A percentile compares a stretch with the other conserved stretches of the same genome.
Evolutionary conservation across 2,888 invertebrate species (phyloP).

Genomic region (Agriotes lineatus): DNA sequence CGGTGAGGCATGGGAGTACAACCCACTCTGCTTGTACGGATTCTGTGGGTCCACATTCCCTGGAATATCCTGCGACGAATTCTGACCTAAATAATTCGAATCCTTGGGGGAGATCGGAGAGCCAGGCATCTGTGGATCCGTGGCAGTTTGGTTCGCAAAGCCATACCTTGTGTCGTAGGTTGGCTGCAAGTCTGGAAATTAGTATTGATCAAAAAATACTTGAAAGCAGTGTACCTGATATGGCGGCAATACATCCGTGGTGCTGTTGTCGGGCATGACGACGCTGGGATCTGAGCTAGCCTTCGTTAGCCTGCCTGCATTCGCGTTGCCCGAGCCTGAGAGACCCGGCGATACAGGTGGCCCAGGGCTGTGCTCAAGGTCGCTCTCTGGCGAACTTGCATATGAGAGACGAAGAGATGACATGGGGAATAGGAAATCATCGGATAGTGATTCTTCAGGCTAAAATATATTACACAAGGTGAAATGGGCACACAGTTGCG

Average conservation of each 20-base stretch:
- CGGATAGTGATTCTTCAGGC: constrained; percentile 97
- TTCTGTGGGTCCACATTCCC: constrained; percentile 54
- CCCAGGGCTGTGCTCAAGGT: constrained; percentile 88
- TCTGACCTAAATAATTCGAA: constrained; percentile 52
- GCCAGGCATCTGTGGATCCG: constrained; percentile 52
- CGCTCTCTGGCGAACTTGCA: constrained; percentile 96
- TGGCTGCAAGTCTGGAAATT: too few relatives aligned
- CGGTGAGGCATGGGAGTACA: constrained; percentile 47
- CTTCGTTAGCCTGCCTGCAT: constrained; percentile 71
- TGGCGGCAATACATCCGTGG: constrained; percentile 84
- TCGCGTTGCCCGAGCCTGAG: constrained; percentile 70
- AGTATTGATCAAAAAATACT: too few relatives aligned
- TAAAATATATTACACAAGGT: constrained; percentile 66
- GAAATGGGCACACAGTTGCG: constrained; percentile 18
- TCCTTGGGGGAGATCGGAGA: constrained; percentile 47
- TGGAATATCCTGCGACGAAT: constrained; percentile 57
- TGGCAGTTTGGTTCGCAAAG: constrained; percentile 54
- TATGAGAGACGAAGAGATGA: constrained; percentile 94
- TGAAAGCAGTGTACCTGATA: constrained; percentile 77
- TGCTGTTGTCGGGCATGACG: constrained; percentile 88
- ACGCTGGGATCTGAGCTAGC: constrained; percentile 96
- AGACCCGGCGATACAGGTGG: constrained; percentile 71
- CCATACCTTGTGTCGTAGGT: constrained; percentile 64
- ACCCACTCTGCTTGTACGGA: constrained; percentile 53
- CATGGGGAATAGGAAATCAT: constrained; percentile 99